Percentiles rank a stretch among this genome's conserved stretches.
Conservation (phyloP, 2,888 invertebrate species). For the Heliconius hortense region DNA sequence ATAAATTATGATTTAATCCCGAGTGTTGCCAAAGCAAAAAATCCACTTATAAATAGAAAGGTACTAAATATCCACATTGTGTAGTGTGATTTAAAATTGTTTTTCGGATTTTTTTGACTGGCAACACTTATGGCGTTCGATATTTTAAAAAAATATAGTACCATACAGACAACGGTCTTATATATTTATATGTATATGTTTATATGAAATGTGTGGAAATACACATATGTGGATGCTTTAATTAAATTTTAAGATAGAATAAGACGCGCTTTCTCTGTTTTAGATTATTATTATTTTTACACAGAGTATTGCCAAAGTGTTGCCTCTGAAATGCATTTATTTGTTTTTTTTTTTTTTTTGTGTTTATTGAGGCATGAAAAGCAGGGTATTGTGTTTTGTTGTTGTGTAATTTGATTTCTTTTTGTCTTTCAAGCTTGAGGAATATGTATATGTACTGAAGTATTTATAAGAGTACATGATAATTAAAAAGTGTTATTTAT, state of each 20-base stretch:
- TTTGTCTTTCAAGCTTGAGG: slow-evolving; percentile 13
- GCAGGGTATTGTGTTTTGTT: slow-evolving; percentile 69
- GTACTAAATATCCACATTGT: slow-evolving; percentile 6
- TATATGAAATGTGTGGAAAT: slow-evolving; percentile 58
- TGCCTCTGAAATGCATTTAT: slow-evolving; percentile 61
- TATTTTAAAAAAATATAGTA: not conserved
- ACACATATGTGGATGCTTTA: slow-evolving; percentile 76
- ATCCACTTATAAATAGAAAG: not conserved
- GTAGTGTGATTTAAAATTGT: slow-evolving; percentile 1
- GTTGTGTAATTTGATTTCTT: slow-evolving; percentile 27
- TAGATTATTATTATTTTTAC: slow-evolving; percentile 49
- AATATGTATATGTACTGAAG: not conserved
- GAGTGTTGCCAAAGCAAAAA: slow-evolving; percentile 16
- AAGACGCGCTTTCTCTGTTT: slow-evolving; percentile 49
- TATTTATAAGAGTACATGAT: slow-evolving; percentile 13
- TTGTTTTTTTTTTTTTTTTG: slow-evolving; percentile 45
- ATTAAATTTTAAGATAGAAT: slow-evolving; percentile 76
- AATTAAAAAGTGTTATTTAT: not conserved
- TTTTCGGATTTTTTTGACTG: slow-evolving; percentile 19
- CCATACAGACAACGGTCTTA: slow-evolving; percentile 35
- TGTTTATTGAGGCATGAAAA: slow-evolving; percentile 65
- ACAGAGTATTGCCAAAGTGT: slow-evolving; percentile 65
- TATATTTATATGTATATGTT: slow-evolving; percentile 40
- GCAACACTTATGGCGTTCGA: slow-evolving; percentile 22
- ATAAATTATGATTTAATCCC: slow-evolving; percentile 12